phyloP scores from a whole-genome alignment of 2,113 vertebrate species.

The Aphelocoma coerulescens region DNA sequence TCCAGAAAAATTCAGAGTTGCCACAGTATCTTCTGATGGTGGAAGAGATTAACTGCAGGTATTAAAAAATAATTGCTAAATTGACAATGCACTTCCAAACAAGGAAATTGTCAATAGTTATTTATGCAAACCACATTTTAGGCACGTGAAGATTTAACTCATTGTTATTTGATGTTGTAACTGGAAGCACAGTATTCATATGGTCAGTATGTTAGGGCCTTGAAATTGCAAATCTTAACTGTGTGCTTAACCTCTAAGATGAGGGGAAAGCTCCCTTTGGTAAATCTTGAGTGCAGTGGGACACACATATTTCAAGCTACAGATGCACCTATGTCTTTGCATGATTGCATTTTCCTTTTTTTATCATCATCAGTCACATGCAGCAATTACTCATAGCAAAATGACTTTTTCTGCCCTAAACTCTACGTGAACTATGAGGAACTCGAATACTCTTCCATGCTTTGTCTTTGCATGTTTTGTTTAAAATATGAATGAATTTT shows the following conservation, averaged over 20 bases:
- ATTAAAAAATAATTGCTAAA: neutral
- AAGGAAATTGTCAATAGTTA: neutral
- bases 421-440: neutral
- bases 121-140: neutral
- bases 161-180: neutral
- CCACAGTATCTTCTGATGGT: neutral
- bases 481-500: neutral
- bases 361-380: neutral
- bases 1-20: neutral
- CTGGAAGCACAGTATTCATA: neutral
- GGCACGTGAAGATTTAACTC: neutral
- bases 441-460: neutral
- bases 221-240: neutral
- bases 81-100: neutral
- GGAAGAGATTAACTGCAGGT: neutral
- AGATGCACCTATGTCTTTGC: neutral
- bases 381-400: neutral
- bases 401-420: neutral
- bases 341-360: neutral
- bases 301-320: neutral
- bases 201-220: neutral
- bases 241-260: neutral
- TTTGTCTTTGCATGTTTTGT: neutral
- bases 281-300: neutral
- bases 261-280: neutral